Conservation (phyloP, 2,113 vertebrate species). For the Aphelocoma coerulescens region DNA sequence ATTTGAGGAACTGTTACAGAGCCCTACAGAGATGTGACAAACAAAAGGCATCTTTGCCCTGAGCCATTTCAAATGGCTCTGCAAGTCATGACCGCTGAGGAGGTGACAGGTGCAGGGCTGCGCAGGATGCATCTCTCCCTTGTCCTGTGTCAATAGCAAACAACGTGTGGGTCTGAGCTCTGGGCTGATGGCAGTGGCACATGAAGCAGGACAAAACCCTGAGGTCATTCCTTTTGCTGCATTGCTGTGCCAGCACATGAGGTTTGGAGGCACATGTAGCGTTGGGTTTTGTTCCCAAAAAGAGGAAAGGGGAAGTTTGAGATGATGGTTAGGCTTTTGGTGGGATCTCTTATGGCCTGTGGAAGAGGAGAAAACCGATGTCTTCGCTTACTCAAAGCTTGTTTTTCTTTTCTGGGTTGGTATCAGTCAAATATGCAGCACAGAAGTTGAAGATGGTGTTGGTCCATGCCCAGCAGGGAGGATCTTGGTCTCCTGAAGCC, state of each 20-base stretch:
- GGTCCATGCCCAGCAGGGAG: neutral
- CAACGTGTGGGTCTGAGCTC: neutral
- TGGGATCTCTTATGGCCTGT: neutral
- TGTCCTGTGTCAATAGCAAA: rapidly evolving
- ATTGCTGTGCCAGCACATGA: neutral
- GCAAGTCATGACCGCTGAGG: neutral
- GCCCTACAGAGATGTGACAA: neutral
- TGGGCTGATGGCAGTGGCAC: rapidly evolving
- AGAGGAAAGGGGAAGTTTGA: neutral
- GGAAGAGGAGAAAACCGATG: neutral
- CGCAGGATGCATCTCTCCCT: neutral
- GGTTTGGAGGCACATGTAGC: neutral
- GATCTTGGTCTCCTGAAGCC: neutral
- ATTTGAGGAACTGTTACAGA: neutral
- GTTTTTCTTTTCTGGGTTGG: neutral
- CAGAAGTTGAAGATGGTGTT: neutral
- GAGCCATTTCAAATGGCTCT: neutral
- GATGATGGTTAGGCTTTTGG: neutral
- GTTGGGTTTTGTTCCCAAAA: neutral
- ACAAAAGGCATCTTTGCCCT: neutral
- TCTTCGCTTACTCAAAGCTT: neutral
- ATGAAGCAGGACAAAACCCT: neutral
- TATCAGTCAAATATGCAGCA: neutral
- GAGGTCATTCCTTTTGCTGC: neutral
- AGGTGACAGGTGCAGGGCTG: neutral